Evolutionary conservation across 53 echinoderm and acorn worm genomes (phyloP).

Genomic region (Mesocentrotus franciscanus): DNA sequence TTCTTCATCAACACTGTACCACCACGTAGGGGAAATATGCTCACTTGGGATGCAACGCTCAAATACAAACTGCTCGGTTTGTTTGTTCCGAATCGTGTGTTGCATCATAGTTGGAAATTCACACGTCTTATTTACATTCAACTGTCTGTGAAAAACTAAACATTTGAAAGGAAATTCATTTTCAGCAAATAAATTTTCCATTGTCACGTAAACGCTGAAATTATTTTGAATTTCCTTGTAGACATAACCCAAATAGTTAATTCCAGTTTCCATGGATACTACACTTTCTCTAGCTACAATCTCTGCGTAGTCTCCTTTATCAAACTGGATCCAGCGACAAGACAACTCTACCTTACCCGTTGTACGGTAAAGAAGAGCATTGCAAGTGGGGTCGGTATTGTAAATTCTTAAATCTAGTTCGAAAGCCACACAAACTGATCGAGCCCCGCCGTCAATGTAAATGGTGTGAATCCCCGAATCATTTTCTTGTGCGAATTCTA

Average conservation of each 20-base stretch:
- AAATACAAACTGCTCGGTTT: neutral
- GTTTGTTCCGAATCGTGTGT: neutral
- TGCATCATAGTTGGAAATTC: neutral
- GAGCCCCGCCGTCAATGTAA: neutral
- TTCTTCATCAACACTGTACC: neutral
- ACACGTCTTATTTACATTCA: neutral
- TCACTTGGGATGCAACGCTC: neutral
- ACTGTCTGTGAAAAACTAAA: neutral
- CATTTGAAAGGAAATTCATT: neutral
- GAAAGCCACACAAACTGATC: neutral
- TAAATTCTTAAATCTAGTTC: neutral
- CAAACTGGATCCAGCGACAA: neutral
- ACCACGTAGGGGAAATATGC: neutral
- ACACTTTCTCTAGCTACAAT: neutral
- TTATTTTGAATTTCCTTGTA: neutral
- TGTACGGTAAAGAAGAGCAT: neutral
- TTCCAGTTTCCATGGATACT: neutral
- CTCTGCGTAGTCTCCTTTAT: neutral
- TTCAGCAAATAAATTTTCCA: neutral
- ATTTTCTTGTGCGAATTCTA: neutral
- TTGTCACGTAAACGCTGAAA: neutral
- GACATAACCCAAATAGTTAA: too few species aligned
- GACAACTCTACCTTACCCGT: neutral
- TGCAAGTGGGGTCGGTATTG: neutral
- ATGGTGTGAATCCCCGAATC: neutral